Conservation (phyloP, 2,113 vertebrate genomes). For the Taxidea taxus region DNA sequence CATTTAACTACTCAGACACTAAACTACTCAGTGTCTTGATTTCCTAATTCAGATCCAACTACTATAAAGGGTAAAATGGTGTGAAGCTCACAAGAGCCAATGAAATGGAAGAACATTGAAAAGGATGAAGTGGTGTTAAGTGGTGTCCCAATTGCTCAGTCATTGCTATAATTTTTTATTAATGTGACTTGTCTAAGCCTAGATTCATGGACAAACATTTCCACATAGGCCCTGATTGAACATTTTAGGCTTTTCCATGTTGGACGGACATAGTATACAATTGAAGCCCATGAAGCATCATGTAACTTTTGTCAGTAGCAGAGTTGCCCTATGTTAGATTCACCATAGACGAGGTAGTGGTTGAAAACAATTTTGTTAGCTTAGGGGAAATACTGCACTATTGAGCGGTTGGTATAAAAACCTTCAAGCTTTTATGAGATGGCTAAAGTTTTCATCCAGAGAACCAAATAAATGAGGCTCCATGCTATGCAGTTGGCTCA, state of each 20-base stretch:
- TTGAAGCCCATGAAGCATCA: neutral
- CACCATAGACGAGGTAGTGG: neutral
- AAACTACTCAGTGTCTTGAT: neutral
- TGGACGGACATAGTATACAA: neutral
- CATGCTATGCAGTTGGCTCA: neutral
- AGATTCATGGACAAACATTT: slow-evolving; percentile 22
- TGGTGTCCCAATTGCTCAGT: slow-evolving; percentile 1
- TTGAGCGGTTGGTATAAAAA: slow-evolving; percentile 5
- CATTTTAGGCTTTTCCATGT: slow-evolving; percentile 19
- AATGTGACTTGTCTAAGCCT: slow-evolving; percentile 29
- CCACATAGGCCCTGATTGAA: neutral
- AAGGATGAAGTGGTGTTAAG: slow-evolving; percentile 11
- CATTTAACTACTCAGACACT: neutral
- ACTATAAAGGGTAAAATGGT: neutral
- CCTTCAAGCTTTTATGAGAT: slow-evolving; percentile 34
- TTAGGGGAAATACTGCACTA: neutral
- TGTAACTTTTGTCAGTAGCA: neutral
- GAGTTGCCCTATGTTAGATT: slow-evolving; percentile 29
- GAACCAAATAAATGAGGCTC: slow-evolving; percentile 17
- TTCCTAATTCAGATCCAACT: neutral
- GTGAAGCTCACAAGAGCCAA: slow-evolving; percentile 21
- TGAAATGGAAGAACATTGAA: slow-evolving; percentile 21
- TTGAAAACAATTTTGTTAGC: slow-evolving; percentile 53
- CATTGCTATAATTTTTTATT: slow-evolving; percentile 14
- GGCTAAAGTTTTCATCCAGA: slow-evolving; percentile 10